A percentile compares a stretch with the other conserved stretches of the same genome.
phyloP scores from a whole-genome alignment of 92 coral and sea anemone species.

The Micromussa lordhowensis region DNA sequence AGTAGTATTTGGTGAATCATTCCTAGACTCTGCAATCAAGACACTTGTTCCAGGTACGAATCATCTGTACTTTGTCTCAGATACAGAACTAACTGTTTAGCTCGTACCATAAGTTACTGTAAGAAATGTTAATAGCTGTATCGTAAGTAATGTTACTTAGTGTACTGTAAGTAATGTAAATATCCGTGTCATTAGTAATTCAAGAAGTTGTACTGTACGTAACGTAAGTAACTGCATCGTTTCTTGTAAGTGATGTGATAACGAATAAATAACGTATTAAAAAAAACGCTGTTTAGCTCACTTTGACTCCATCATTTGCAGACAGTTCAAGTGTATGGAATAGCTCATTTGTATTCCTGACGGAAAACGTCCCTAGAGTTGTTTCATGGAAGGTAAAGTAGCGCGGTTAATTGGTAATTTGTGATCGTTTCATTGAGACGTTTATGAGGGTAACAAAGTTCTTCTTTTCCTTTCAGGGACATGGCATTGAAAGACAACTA shows the following conservation, averaged over 20 bases:
- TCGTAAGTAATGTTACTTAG: too few relatives aligned
- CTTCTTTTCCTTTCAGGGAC: conserved; percentile 36
- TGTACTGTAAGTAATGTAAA: too few relatives aligned
- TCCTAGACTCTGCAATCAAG: conserved; percentile 74
- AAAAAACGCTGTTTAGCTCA: too few relatives aligned
- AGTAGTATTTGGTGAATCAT: conserved; percentile 89
- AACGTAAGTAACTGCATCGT: too few relatives aligned
- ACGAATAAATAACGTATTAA: too few relatives aligned
- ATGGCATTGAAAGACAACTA: conserved; percentile 32
- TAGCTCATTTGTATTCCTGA: conserved; percentile 59
- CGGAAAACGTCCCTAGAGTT: conserved; percentile 77
- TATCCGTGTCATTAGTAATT: too few relatives aligned
- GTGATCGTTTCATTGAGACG: background rate
- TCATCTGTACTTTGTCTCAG: background rate
- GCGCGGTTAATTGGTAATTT: background rate
- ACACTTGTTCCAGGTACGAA: conserved; percentile 64
- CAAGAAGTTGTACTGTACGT: too few relatives aligned
- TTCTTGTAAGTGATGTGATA: too few relatives aligned
- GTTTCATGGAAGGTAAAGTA: conserved; percentile 81
- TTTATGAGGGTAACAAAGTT: background rate
- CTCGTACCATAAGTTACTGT: too few relatives aligned
- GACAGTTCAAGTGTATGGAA: conserved; percentile 62
- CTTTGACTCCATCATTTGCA: conserved; percentile 32
- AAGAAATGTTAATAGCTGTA: too few relatives aligned
- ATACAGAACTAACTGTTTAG: background rate